A percentile compares a stretch with the other conserved stretches of the same genome.
Evolutionary conservation across 2,113 vertebrate species (phyloP).

Genomic region (Puma concolor): DNA sequence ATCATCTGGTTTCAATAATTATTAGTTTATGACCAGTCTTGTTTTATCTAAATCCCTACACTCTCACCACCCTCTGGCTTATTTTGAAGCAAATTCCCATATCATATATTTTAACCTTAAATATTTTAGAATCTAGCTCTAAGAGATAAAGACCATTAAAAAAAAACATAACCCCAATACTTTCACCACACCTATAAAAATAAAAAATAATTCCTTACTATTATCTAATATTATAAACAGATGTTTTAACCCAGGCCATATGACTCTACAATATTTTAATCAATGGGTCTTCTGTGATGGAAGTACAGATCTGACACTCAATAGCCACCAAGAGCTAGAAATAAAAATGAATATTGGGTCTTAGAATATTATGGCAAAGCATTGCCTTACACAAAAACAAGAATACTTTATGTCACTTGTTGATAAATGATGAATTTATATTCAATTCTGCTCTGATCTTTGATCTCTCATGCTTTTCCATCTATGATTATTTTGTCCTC

Average conservation of each 20-base stretch:
- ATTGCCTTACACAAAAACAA: background rate
- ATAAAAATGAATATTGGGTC: background rate
- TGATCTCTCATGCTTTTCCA: background rate
- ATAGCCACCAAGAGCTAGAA: background rate
- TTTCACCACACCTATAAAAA: slow-evolving; percentile 37
- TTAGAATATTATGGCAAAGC: background rate
- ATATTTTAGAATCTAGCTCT: slow-evolving; percentile 21
- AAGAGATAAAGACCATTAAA: slow-evolving; percentile 44
- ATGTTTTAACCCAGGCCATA: slow-evolving; percentile 17
- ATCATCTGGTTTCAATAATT: slow-evolving; percentile 51
- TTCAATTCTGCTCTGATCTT: background rate
- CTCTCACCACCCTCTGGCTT: background rate
- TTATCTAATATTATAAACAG: slow-evolving; percentile 55
- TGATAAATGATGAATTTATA: slow-evolving; percentile 14
- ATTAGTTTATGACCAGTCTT: background rate
- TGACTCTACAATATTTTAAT: slow-evolving; percentile 32
- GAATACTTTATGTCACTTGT: background rate
- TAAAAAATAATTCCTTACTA: slow-evolving; percentile 34
- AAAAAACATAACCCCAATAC: slow-evolving; percentile 9
- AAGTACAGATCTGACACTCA: background rate
- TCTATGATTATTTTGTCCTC: slow-evolving; percentile 31
- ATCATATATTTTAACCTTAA: slow-evolving; percentile 19
- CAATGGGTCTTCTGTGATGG: background rate
- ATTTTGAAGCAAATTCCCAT: slow-evolving; percentile 43
- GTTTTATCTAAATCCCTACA: background rate